phyloP scores from a whole-genome alignment of 2,797 vertebrate genomes.

The Parotocinclus haroldoi region DNA sequence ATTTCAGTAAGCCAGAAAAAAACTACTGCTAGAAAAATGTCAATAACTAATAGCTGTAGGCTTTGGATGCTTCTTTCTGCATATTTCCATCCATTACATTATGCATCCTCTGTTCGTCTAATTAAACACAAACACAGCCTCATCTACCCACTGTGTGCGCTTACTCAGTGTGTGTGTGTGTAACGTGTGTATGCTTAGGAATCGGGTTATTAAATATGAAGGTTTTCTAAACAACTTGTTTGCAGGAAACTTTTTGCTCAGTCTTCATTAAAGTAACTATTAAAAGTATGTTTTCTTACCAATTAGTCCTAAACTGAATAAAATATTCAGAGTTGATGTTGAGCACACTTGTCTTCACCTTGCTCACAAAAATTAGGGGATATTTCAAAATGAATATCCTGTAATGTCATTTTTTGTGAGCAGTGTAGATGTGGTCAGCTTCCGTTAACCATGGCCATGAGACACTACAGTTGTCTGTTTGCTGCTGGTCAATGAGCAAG shows the following conservation, averaged over 20 bases:
- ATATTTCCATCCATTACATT: constrained; percentile 56
- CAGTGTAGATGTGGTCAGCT: too few species aligned
- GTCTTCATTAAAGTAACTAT: neutral
- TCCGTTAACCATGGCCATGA: too few species aligned
- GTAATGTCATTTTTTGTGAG: too few species aligned
- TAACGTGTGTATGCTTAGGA: neutral
- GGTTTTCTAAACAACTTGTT: neutral
- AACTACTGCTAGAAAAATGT: constrained; percentile 58
- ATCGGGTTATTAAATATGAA: neutral
- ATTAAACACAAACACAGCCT: constrained; percentile 63
- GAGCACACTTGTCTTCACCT: too few species aligned
- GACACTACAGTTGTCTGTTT: too few species aligned
- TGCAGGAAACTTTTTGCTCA: neutral
- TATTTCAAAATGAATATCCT: too few species aligned
- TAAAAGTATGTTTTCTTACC: neutral
- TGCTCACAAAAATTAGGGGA: too few species aligned
- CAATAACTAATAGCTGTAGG: constrained; percentile 70
- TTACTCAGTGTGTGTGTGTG: neutral
- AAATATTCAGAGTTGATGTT: too few species aligned
- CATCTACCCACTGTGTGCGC: constrained; percentile 1
- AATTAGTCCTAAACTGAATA: too few species aligned
- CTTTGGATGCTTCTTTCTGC: constrained; percentile 60
- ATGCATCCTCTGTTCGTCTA: constrained; percentile 69
- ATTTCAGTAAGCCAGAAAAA: constrained; percentile 63
- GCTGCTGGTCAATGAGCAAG: too few species aligned